Evolutionary conservation across 2,888 invertebrate species (phyloP), one percentile per base, ranked within the genome.

Genomic region (Drosophila infuscata): DNA sequence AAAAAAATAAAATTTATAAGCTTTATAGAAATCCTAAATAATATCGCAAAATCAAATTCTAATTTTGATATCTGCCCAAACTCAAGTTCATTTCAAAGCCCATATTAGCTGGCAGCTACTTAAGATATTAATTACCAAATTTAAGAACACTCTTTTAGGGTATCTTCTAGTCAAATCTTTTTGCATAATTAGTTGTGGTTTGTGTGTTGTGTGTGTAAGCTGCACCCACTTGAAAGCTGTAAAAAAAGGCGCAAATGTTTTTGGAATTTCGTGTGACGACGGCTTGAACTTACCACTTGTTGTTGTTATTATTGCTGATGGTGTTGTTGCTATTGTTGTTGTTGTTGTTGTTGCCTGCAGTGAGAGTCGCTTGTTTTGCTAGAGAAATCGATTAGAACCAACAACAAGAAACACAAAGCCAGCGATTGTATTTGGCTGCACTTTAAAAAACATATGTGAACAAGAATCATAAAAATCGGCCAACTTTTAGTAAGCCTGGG

Each of bases 371-470:
- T 79, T 81, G 83, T 86, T 87, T 89, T 89, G 87, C 89, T 89
- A 83, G 90, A 83, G 87, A 88, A 88, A 88, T 88, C 87, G 87
- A 88, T 88, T 88, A 88, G 87, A 88, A 88, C 87, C 76, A 88
- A 83, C 86, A 84, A 79, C 78, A 77, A 74, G 62, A 74, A 76
- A 63, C 59, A 74, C 84, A 79, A 81, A 62, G 82, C 79, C 56
- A 76, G 81, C 88, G 81, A 72, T 82, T 81, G 80, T 80, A 66
- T 67, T 66, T 65, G 62, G 59, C 57, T 64, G 76, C 78, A 56
- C 56, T 56, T 7, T n/a, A 1, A 56, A n/a, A 56, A 56, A 56
- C 25, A 25, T 4, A n/a, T n/a, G 17, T 29, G 15, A 15, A 49
- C 17, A 17, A 17, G 1, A 49, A 29, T 17, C 9, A 49, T 12